Base-by-base conservation (phyloP, 2,797 vertebrate species). In the Siniperca obscura region DNA sequence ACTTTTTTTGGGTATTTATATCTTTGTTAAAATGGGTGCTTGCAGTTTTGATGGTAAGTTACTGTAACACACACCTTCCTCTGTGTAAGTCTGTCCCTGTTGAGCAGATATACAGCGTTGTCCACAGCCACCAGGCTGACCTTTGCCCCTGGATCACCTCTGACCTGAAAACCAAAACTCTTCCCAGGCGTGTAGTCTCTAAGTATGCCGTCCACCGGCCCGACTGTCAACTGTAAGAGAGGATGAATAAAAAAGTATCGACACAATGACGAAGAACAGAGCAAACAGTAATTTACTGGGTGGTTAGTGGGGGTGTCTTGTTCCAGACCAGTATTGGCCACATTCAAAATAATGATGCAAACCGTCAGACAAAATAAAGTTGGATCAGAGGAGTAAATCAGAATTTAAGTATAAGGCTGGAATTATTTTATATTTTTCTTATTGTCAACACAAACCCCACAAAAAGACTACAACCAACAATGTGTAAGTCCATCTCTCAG, bases 71-170 rank as follows among this genome's bases (percentile, higher is more conserved):
- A 27, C 38, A 96, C 96, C 96, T 97, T 97, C 13, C 74, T 93
- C 91, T 97, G 97, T 2, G 96, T 96, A 25, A 97, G 93, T 76
- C 93, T 93, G 38, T 94, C 92, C 76, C 87, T 93, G 80, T 91
- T 96, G 67, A 97, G 92, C 42, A 95, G 87, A 66, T 92, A 96
- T 64, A 97, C 86, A 0, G 96, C 93, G n/a, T 97, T 97, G 92
- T 97, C 96, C 91, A 97, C 94, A 0, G 94, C 96, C 44, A 96
- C 94, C 84, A 97, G 91, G 85, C 93, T 93, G 84, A 97, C 95
- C 25, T 81, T 94, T 57, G 96, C 91, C 34, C 94, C 95, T 0
- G 96, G 90, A 38, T 96, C 95, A 1, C 96, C 96, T 56, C 81
- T 94, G 62, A 97, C 66, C 65, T 89, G 25, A 44, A 97, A 76